Base-by-base conservation (phyloP, 2,797 vertebrate species). In the Chaetophractus vellerosus region DNA sequence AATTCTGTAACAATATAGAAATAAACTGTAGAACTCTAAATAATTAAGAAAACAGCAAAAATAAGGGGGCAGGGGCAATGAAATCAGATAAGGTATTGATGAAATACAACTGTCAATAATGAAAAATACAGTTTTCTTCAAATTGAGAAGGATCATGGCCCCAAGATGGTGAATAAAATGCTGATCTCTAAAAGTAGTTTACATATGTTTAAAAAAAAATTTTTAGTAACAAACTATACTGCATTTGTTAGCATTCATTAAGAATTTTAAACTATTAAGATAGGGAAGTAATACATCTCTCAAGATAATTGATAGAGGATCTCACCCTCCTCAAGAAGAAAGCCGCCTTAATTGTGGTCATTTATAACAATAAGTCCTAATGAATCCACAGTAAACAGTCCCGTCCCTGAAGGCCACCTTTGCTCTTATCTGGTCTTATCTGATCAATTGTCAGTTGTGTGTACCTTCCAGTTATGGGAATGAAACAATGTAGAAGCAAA, bases 1-100 rank as follows among this genome's bases (percentile, higher is more conserved):
- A 68, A 72, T 57, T 71, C 28, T 92, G 23, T 33, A 66, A 88
- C 55, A 94, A 94, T 95, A 50, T n/a, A 89, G 33, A 12, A 81
- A 48, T 52, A 81, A 24, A 45, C 45, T 90, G 64, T 41, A 45
- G 72, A 90, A 81, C 4, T 87, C 6, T 68, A 76, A 74, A 26
- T 81, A 11, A 69, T 72, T 57, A 61, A 36, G 38, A 85, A 78
- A 84, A 71, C 66, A 78, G n/a, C 96, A 63, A 72, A 48, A 12
- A 36, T n/a, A 45, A 0, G 14, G 5, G 36, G 2, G 69, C n/a
- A n/a, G 38, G 2, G 75, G 45, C 84, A 31, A 76, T 33, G 9
- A 21, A 83, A 93, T 69, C 12, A 75, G 21, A 83, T 50, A 85
- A 87, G 74, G 16, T 52, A 86, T 55, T 57, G 61, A 83, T 72